A percentile compares a stretch with the other conserved stretches of the same genome.
phyloP scores from a whole-genome alignment of 1,140 invertebrate genomes.

The Lethrus apterus region DNA sequence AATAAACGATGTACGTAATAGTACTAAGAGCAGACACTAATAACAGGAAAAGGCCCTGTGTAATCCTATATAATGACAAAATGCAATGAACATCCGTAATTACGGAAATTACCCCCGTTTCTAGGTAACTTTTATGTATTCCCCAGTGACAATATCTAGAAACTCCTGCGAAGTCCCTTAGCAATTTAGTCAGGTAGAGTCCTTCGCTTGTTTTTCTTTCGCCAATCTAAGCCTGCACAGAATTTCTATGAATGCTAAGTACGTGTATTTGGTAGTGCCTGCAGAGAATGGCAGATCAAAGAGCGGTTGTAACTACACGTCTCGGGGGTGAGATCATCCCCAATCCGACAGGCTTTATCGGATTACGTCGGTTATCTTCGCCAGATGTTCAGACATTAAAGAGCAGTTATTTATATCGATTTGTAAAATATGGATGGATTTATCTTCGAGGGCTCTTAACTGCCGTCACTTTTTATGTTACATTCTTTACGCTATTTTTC shows the following conservation, averaged over 20 bases:
- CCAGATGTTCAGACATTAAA: slow-evolving; percentile 29
- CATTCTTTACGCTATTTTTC: not conserved
- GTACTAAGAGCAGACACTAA: too few species aligned
- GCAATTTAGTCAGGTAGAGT: slow-evolving; percentile 1
- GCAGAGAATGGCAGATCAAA: slow-evolving; percentile 16
- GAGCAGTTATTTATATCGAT: slow-evolving; percentile 28
- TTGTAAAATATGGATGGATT: slow-evolving; percentile 19
- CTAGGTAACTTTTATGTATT: too few species aligned
- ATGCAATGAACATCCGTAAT: too few species aligned
- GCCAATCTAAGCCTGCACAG: not conserved
- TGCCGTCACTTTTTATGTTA: slow-evolving; percentile 1
- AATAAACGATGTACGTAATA: too few species aligned
- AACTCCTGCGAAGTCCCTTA: too few species aligned
- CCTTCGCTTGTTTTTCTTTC: too few species aligned
- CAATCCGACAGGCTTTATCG: slow-evolving; percentile 26
- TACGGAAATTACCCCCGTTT: too few species aligned
- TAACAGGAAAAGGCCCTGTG: too few species aligned
- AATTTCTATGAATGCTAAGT: slow-evolving; percentile 9
- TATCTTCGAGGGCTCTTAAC: slow-evolving; percentile 10
- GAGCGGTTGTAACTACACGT: slow-evolving; percentile 6
- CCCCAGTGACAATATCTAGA: too few species aligned
- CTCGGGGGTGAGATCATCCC: slow-evolving; percentile 17
- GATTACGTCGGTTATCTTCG: slow-evolving; percentile 28
- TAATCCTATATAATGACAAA: too few species aligned
- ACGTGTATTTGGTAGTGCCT: not conserved